Evolutionary conservation across 2,888 invertebrate genomes (phyloP).

Genomic region (Zaprionus obscuricornis): DNA sequence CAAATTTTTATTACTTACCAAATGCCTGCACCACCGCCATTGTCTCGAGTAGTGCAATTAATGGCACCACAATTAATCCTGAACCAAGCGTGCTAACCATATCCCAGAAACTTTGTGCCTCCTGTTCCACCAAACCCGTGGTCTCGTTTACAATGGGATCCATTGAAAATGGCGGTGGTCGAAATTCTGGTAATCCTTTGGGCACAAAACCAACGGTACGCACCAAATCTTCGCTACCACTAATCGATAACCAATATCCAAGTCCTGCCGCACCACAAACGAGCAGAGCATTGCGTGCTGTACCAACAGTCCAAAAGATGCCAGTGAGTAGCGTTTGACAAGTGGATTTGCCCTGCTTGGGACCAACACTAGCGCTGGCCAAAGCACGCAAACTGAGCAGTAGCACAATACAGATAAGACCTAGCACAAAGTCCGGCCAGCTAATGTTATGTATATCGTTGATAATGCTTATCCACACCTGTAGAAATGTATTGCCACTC

Average conservation of each 20-base stretch:
- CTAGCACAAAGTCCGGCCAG: conserved; percentile 90
- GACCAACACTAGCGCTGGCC: conserved; percentile 87
- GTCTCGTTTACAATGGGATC: conserved; percentile 85
- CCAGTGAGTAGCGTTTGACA: conserved; percentile 87
- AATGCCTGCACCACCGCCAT: conserved; percentile 88
- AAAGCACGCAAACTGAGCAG: conserved; percentile 91
- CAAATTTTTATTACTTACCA: no score
- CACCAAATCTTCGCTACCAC: conserved; percentile 84
- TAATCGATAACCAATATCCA: conserved; percentile 86
- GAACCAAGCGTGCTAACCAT: conserved; percentile 92
- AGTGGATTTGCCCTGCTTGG: conserved; percentile 84
- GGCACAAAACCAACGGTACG: conserved; percentile 90
- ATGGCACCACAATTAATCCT: conserved; percentile 92
- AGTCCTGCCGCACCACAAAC: conserved; percentile 90
- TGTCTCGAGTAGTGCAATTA: conserved; percentile 94
- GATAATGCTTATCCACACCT: conserved; percentile 90
- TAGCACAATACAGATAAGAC: conserved; percentile 89
- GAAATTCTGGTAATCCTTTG: conserved; percentile 88
- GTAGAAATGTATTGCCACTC: conserved; percentile 90
- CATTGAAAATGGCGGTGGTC: conserved; percentile 88
- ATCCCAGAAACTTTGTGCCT: conserved; percentile 85
- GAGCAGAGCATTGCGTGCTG: conserved; percentile 92
- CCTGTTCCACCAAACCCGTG: conserved; percentile 78
- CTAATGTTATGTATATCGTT: conserved; percentile 87
- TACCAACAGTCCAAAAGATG: conserved; percentile 90